phyloP scores from a whole-genome alignment of 2,888 invertebrate genomes.

The Anodontia alba region DNA sequence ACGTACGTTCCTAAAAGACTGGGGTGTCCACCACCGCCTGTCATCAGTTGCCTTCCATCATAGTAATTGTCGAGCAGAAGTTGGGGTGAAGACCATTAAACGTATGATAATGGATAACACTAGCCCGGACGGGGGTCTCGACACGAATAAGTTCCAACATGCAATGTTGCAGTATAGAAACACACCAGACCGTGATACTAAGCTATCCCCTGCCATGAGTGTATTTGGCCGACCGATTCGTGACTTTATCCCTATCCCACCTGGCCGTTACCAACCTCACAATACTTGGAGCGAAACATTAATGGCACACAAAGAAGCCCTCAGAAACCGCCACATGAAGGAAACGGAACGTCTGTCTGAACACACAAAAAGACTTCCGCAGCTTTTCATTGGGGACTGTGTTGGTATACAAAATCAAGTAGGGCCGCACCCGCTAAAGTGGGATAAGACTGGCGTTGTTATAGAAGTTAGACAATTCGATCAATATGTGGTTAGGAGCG shows the following conservation, averaged over 20 bases:
- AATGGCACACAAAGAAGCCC: slow-evolving; percentile 48
- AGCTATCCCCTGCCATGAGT: slow-evolving; percentile 65
- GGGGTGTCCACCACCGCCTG: slow-evolving; percentile 67
- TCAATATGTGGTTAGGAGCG: neutral
- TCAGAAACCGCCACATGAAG: slow-evolving; percentile 47
- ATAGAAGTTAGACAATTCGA: no score
- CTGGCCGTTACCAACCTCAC: slow-evolving; percentile 56
- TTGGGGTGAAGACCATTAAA: slow-evolving; percentile 71
- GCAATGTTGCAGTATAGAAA: slow-evolving; percentile 66
- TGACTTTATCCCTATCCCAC: slow-evolving; percentile 63
- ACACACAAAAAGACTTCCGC: slow-evolving; percentile 56
- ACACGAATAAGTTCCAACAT: slow-evolving; percentile 61
- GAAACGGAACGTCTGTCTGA: slow-evolving; percentile 5
- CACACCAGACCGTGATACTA: slow-evolving; percentile 61
- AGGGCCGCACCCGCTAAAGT: slow-evolving; percentile 59
- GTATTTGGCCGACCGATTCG: slow-evolving; percentile 56
- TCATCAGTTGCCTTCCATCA: slow-evolving; percentile 72
- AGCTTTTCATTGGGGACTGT: slow-evolving; percentile 46
- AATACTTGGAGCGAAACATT: slow-evolving; percentile 61
- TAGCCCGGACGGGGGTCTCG: no score
- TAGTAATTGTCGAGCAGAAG: slow-evolving; percentile 69
- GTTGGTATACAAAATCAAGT: slow-evolving; percentile 66
- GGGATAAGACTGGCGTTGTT: slow-evolving; percentile 63
- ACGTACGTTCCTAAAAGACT: slow-evolving; percentile 56
- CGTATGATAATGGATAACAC: slow-evolving; percentile 70